Evolutionary conservation across 2,888 invertebrate species (phyloP).

Genomic region (Suillia variegata): DNA sequence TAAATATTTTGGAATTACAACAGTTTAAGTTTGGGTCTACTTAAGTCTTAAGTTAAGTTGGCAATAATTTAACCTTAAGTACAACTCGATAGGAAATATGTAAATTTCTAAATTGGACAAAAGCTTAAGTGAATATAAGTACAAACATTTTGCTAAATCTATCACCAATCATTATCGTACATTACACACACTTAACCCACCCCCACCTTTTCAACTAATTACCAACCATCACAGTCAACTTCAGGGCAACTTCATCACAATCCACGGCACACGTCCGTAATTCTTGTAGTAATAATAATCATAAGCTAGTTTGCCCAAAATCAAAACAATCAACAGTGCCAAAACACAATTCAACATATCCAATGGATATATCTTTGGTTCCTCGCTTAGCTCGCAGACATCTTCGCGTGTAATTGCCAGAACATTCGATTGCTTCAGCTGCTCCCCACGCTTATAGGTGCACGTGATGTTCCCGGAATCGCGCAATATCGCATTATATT

Average conservation of each 20-base stretch:
- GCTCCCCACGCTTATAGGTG: constrained; percentile 64
- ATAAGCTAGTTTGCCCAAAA: constrained; percentile 76
- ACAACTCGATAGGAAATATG: no score
- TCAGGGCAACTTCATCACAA: constrained; percentile 78
- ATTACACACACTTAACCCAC: no score
- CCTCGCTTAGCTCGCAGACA: constrained; percentile 68
- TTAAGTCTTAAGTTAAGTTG: no score
- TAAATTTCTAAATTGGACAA: no score
- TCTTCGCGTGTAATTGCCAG: constrained; percentile 71
- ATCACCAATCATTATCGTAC: no score
- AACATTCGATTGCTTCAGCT: constrained; percentile 65
- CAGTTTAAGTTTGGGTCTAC: no score
- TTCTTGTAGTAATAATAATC: constrained; percentile 83
- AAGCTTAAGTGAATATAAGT: no score
- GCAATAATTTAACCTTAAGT: no score
- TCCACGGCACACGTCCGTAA: constrained; percentile 82
- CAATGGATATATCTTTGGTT: constrained; percentile 69
- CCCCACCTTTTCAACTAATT: no score
- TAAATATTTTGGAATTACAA: no score
- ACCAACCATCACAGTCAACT: no score
- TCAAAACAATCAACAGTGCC: constrained; percentile 70
- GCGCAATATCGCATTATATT: constrained; percentile 72
- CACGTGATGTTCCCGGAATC: constrained; percentile 76
- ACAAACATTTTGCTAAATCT: no score
- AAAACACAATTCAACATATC: constrained; percentile 77